Evolutionary conservation across 2,113 vertebrate species (phyloP), one percentile per base, ranked within the genome.

Genomic region (Heterotilapia buettikoferi): DNA sequence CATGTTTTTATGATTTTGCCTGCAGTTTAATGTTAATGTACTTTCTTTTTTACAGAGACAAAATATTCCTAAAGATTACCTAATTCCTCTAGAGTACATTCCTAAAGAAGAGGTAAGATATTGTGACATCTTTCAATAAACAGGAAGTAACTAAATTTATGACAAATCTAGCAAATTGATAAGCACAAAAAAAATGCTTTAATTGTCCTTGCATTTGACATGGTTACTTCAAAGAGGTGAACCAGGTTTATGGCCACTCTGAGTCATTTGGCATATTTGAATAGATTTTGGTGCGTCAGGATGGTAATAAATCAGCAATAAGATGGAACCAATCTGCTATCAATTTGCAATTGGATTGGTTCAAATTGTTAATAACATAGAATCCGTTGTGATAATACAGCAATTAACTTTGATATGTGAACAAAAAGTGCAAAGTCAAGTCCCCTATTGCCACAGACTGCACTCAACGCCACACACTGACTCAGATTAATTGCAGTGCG

Each of bases 11-110:
- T 38, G 19, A 66, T 66, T 11, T 78, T 52, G 5, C 54, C 71
- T 47, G 10, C 3, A 12, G 13, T 71, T 24, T 29, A 45, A 63
- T 53, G 19, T 12, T 56, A 18, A 54, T 79, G 3, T 52, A 1
- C 19, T 52, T 83, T 87, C 89, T 38, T 79, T 89, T 89, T 86
- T 61, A 54, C 93, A 97, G 97, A 97, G 93, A 94, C 95, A 97
- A 84, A 97, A 97, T 93, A 97, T 97, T 91, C 97, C 97, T 56
- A 96, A 96, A 96, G 96, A 97, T 94, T 97, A 97, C 93, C 95
- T 90, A 89, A 97, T 97, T 94, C 93, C 95, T 83, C 90, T 97
- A 57, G 68, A n/a, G 53, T 96, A 94, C 90, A 78, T 97, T 93
- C 95, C 96, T 63, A 95, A 94, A 95, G 93, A 96, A 93, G 93